These are phyloP conservation scores for Macrosiphum euphorbiae DNA, from an alignment of 2,888 invertebrate genomes.

Conservation along the genomic window DNA sequence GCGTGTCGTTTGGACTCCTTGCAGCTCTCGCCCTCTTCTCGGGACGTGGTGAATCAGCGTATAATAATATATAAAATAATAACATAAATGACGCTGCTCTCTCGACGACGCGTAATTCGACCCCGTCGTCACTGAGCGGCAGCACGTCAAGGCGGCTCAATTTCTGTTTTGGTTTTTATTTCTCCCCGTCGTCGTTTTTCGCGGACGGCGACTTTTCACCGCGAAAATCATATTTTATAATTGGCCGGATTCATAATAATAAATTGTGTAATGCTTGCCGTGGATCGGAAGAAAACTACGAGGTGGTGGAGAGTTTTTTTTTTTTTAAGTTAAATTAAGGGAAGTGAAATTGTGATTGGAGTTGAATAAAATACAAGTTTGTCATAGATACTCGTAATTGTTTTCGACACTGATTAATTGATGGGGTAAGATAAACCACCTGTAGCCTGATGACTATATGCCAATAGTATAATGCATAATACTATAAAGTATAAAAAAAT, in stretches of 20 bases:
- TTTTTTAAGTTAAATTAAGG: neutral
- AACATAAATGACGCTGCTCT: neutral
- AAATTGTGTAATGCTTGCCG: neutral
- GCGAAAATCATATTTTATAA: neutral
- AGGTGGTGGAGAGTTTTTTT: neutral
- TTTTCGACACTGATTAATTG: neutral
- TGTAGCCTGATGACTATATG: neutral
- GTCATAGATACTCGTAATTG: neutral
- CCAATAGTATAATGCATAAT: neutral
- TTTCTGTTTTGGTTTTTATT: neutral
- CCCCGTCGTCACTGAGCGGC: neutral
- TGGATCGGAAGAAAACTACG: neutral
- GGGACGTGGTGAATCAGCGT: constrained; percentile 36
- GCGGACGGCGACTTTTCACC: neutral
- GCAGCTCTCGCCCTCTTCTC: neutral
- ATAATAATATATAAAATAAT: constrained; percentile 12
- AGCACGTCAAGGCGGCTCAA: neutral
- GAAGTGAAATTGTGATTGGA: neutral
- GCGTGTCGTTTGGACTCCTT: constrained; percentile 23
- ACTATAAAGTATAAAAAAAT: neutral
- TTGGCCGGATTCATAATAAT: neutral
- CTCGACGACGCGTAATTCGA: constrained; percentile 29
- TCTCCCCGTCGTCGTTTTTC: neutral
- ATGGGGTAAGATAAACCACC: neutral
- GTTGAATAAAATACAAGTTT: neutral